Conservation (phyloP, 2,113 vertebrate genomes). For the Toxotes chatareus region DNA sequence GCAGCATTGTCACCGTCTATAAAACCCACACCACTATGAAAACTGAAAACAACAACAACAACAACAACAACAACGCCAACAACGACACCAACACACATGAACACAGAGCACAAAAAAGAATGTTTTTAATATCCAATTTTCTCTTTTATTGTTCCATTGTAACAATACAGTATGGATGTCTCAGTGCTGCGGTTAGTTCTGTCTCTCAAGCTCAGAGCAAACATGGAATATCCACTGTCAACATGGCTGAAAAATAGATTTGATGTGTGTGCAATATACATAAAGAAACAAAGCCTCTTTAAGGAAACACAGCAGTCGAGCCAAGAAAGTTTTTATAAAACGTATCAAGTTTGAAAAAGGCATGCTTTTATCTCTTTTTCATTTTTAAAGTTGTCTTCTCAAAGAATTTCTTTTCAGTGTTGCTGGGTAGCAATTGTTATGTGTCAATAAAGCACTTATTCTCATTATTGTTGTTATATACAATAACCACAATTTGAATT, state of each 20-base stretch:
- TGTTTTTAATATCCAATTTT: constrained; percentile 79
- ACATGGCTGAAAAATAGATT: constrained; percentile 83
- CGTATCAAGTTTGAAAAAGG: constrained; percentile 84
- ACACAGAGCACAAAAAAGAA: constrained; percentile 75
- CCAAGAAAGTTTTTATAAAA: constrained; percentile 82
- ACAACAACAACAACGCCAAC: constrained; percentile 60
- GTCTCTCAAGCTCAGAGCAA: constrained; percentile 73
- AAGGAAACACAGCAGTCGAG: constrained; percentile 79
- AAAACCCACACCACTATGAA: constrained; percentile 87
- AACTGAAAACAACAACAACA: constrained; percentile 72
- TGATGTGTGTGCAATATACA: constrained; percentile 81
- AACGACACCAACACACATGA: constrained; percentile 73
- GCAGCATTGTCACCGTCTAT: constrained; percentile 83
- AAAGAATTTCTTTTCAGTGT: constrained; percentile 58
- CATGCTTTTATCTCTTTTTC: constrained; percentile 76
- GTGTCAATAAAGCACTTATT: constrained; percentile 79
- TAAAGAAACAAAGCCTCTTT: constrained; percentile 85
- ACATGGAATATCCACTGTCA: constrained; percentile 76
- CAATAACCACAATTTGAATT: constrained; percentile 73
- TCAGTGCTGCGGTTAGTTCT: constrained; percentile 73
- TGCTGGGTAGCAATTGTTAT: constrained; percentile 71
- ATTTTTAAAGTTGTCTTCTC: constrained; percentile 45
- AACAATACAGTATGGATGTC: constrained; percentile 80
- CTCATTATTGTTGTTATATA: constrained; percentile 56
- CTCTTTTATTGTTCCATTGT: constrained; percentile 82